Conservation (phyloP, 2,113 vertebrate species). For the Eublepharis macularius region DNA sequence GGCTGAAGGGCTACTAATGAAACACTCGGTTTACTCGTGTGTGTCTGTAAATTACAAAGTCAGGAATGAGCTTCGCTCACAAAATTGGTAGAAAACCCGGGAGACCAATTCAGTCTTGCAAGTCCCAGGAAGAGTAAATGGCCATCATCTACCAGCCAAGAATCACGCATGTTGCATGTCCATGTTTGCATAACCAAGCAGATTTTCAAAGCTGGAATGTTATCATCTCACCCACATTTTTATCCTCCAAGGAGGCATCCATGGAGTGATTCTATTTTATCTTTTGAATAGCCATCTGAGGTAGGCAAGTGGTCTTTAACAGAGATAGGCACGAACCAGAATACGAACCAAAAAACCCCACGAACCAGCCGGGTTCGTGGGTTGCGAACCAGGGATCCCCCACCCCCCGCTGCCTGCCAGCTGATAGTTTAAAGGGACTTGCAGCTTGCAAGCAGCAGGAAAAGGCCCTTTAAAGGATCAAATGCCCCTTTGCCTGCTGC, state of each 20-base stretch:
- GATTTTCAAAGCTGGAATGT: background rate
- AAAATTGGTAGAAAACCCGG: background rate
- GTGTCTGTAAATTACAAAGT: background rate
- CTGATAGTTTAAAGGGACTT: no score
- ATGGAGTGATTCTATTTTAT: background rate
- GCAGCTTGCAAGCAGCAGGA: no score
- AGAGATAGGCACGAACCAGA: no score
- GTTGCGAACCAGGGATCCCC: no score
- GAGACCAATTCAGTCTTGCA: background rate
- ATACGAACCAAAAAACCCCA: no score
- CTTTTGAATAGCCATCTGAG: background rate
- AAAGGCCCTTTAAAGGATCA: no score
- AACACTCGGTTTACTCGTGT: background rate
- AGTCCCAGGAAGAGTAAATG: background rate
- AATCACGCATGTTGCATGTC: background rate
- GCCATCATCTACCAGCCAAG: background rate
- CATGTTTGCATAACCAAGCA: background rate
- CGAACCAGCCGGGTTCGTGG: no score
- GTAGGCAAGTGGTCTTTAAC: no score
- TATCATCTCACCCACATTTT: background rate
- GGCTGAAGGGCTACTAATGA: background rate
- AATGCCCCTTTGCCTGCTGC: no score
- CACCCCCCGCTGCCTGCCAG: no score
- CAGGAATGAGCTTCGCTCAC: background rate
- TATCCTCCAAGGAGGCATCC: background rate